A percentile compares a stretch with the other conserved stretches of the same genome.
Evolutionary conservation across 2,888 invertebrate genomes (phyloP).

Genomic region (Bruchidius siliquastri): DNA sequence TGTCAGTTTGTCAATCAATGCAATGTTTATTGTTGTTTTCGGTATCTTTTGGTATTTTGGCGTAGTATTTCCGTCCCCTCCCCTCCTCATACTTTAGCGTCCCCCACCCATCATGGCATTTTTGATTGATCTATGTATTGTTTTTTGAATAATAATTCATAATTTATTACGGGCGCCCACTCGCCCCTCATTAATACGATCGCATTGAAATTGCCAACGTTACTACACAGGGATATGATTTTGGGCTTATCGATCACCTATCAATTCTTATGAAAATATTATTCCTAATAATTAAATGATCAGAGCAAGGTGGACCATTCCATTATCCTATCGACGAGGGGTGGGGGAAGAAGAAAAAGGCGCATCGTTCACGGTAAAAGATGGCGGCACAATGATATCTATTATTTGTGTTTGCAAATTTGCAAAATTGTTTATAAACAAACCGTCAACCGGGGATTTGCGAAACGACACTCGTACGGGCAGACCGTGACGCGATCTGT

Average conservation of each 20-base stretch:
- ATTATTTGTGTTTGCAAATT: slow-evolving; percentile 42
- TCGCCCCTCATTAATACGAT: background rate
- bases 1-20: slow-evolving; percentile 2
- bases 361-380: slow-evolving; percentile 44
- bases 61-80: slow-evolving; percentile 34
- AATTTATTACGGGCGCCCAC: background rate
- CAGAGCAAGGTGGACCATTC: slow-evolving; percentile 31
- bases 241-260: background rate
- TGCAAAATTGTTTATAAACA: slow-evolving; percentile 45
- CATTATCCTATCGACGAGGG: slow-evolving; percentile 36
- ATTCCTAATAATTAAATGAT: slow-evolving; percentile 14
- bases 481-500: background rate
- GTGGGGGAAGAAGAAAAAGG: slow-evolving; percentile 34
- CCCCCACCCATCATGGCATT: slow-evolving; percentile 26
- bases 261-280: background rate
- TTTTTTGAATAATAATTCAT: slow-evolving; percentile 17
- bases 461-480: background rate
- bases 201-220: background rate
- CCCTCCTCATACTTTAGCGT: slow-evolving; percentile 31
- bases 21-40: slow-evolving; percentile 27
- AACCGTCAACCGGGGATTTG: background rate
- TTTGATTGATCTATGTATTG: slow-evolving; percentile 22
- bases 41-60: slow-evolving; percentile 38
- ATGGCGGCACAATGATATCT: slow-evolving; percentile 46
- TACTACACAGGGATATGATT: background rate